Conservation (phyloP, 2,113 vertebrate genomes). For the Oreamnos americanus region DNA sequence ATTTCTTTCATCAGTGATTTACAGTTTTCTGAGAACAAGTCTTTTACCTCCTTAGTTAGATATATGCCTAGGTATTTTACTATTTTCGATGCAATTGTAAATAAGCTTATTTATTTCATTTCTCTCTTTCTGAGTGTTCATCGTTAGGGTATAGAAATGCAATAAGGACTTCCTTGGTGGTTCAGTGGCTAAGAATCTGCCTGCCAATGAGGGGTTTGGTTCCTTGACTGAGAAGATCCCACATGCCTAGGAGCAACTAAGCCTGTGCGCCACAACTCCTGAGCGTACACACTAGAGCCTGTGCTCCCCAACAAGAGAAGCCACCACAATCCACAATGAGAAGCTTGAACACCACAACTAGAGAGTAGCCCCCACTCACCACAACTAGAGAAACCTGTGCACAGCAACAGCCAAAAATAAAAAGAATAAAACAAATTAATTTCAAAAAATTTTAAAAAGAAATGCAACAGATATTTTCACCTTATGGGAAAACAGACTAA, state of each 20-base stretch:
- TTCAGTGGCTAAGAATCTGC: not conserved
- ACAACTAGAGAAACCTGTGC: not conserved
- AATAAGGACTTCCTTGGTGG: not conserved
- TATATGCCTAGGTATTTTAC: not conserved
- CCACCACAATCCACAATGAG: not conserved
- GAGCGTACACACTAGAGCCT: not conserved
- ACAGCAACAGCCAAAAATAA: not conserved
- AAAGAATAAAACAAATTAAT: not conserved
- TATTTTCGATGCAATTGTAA: not conserved
- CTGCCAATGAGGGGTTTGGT: not conserved
- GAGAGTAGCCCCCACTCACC: not conserved
- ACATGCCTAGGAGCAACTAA: not conserved
- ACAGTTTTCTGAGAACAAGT: not conserved
- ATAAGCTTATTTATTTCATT: not conserved
- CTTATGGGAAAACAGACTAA: not conserved
- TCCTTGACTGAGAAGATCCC: not conserved
- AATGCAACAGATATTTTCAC: not conserved
- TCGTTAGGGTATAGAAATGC: not conserved
- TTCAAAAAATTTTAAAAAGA: not conserved
- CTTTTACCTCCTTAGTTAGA: not conserved
- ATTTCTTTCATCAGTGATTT: not conserved
- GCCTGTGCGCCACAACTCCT: not conserved
- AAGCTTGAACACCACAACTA: not conserved
- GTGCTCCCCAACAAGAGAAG: not conserved
- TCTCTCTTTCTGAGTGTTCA: not conserved